Conservation (phyloP, 2,797 vertebrate species). For the Chaetophractus vellerosus region DNA sequence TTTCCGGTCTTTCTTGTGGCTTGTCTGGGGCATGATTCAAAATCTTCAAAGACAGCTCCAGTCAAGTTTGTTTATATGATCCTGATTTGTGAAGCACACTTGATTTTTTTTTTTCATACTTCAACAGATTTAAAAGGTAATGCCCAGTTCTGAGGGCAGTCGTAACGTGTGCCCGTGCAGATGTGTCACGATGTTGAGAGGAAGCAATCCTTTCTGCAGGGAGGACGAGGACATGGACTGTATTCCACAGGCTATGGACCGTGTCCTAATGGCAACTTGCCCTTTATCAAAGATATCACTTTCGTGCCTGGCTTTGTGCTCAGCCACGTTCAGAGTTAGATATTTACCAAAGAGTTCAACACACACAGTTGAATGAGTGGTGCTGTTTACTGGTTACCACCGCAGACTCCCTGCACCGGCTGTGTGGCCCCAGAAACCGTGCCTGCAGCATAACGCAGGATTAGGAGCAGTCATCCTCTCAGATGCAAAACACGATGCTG, state of each 20-base stretch:
- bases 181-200: slow-evolving; percentile 76
- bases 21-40: slow-evolving; percentile 76
- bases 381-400: neutral
- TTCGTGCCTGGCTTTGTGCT: slow-evolving; percentile 78
- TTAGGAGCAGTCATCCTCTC: neutral
- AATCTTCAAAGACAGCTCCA: slow-evolving; percentile 71
- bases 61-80: slow-evolving; percentile 77
- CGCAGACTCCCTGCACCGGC: neutral
- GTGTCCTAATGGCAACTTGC: slow-evolving; percentile 79
- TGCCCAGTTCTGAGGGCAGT: slow-evolving; percentile 74
- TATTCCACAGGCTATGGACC: slow-evolving; percentile 68
- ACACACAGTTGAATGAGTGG: neutral
- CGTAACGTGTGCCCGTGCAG: slow-evolving; percentile 52
- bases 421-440: too few relatives aligned
- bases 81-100: slow-evolving; percentile 77
- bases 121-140: slow-evolving; percentile 77
- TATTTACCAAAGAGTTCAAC: neutral
- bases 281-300: slow-evolving; percentile 78
- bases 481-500: neutral
- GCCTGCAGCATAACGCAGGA: neutral
- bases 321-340: slow-evolving; percentile 1
- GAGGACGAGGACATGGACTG: slow-evolving; percentile 80
- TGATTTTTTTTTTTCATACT: slow-evolving; percentile 59
- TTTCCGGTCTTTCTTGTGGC: slow-evolving; percentile 54
- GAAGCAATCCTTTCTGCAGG: slow-evolving; percentile 79